Conservation (phyloP, 2,797 vertebrate species). For the Myoxocephalus aenaeus region DNA sequence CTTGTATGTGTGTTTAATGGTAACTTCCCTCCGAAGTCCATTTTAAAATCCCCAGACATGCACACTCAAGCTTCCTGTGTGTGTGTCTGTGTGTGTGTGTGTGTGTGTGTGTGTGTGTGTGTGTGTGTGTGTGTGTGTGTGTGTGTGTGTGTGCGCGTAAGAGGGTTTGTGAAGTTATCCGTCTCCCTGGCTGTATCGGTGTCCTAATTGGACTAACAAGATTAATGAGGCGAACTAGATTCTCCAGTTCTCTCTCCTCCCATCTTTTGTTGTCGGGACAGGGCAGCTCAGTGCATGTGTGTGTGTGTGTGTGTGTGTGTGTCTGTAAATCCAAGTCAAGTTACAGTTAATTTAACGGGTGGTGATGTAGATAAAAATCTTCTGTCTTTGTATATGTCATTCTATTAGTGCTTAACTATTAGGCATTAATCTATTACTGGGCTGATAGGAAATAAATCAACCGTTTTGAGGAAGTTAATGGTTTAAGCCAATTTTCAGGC, state of each 20-base stretch:
- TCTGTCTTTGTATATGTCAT: constrained; percentile 2
- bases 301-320: not conserved
- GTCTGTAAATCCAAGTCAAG: constrained; percentile 44
- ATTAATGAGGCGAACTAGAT: constrained; percentile 80
- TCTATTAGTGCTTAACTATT: constrained; percentile 17
- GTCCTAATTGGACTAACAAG: constrained; percentile 83
- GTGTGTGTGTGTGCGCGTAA: constrained; percentile 1
- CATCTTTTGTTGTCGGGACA: constrained; percentile 50
- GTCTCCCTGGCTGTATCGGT: constrained; percentile 64
- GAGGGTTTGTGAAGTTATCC: constrained; percentile 57
- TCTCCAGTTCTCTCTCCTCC: constrained; percentile 59
- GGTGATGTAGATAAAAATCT: constrained; percentile 12
- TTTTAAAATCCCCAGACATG: constrained; percentile 62
- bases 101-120: constrained; percentile 6
- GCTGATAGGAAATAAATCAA: not conserved
- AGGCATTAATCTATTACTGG: constrained; percentile 8
- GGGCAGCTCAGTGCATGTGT: not conserved
- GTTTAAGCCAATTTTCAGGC: not conserved
- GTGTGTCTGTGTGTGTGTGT: not conserved
- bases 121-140: constrained; percentile 4
- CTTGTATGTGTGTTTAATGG: constrained; percentile 69
- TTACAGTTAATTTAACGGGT: constrained; percentile 42
- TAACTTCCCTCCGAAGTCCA: constrained; percentile 65
- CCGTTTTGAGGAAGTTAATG: not conserved
- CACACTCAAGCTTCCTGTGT: constrained; percentile 7